Conservation (phyloP, 2,797 vertebrate species). For the Cercopithecus diana region DNA sequence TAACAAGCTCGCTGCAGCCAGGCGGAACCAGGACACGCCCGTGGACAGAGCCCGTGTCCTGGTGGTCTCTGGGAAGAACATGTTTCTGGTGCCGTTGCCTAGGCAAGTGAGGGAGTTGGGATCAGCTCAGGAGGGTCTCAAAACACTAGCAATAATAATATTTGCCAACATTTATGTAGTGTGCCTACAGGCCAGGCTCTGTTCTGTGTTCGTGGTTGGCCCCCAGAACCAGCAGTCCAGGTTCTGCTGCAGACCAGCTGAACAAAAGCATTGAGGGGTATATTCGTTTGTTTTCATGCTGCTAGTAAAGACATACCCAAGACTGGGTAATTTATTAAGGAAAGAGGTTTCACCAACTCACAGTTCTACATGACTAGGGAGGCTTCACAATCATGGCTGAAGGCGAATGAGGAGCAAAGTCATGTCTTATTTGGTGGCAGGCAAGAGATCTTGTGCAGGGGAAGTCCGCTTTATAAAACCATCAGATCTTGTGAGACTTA, state of each 20-base stretch:
- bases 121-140: not conserved
- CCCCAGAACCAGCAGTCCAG: not conserved
- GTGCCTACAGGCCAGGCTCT: not conserved
- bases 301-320: not conserved
- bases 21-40: not conserved
- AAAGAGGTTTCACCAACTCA: not conserved
- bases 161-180: rapidly evolving
- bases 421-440: not conserved
- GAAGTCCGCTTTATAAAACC: not conserved
- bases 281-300: not conserved
- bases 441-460: not conserved
- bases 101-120: rapidly evolving
- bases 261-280: not conserved
- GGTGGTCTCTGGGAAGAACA: not conserved
- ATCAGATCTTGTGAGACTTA: not conserved
- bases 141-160: rapidly evolving
- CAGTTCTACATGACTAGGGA: not conserved
- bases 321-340: not conserved
- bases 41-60: not conserved
- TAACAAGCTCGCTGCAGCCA: rapidly evolving
- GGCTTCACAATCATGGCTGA: not conserved
- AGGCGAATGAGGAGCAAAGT: not conserved
- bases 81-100: not conserved
- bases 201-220: too few relatives aligned
- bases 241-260: not conserved